Conservation (phyloP, 1,140 invertebrate species). For the Heliothis subflexa region DNA sequence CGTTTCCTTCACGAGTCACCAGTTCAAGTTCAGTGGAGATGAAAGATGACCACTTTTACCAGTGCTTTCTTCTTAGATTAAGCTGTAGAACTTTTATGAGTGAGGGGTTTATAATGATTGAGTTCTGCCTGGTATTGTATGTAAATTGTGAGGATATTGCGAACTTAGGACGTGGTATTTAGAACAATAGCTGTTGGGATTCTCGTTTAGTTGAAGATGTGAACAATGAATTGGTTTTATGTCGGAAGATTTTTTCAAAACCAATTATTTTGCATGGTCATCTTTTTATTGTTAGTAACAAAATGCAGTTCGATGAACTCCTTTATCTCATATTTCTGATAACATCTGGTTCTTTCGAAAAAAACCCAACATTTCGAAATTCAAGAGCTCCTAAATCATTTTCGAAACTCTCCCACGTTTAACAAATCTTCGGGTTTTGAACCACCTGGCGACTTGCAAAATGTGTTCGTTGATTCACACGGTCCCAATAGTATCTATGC, state of each 20-base stretch:
- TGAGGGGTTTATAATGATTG: background rate
- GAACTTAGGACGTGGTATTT: conserved; percentile 17
- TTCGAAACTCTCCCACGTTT: background rate
- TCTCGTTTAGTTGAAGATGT: background rate
- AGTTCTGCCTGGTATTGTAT: conserved; percentile 21
- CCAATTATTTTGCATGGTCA: background rate
- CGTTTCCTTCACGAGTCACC: conserved; percentile 61
- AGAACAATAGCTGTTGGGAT: conserved; percentile 9
- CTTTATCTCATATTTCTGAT: background rate
- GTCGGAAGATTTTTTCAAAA: background rate
- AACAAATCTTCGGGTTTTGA: conserved; percentile 26
- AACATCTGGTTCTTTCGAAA: background rate
- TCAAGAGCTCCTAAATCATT: background rate
- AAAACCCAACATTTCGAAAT: background rate
- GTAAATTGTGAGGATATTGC: conserved; percentile 14
- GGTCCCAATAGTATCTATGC: background rate
- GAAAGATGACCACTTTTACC: conserved; percentile 69
- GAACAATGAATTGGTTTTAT: background rate
- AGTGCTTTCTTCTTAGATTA: conserved; percentile 62
- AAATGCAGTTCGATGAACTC: background rate
- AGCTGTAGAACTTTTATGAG: conserved; percentile 21
- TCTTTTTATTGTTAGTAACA: background rate
- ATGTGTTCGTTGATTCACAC: conserved; percentile 28
- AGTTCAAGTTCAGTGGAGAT: conserved; percentile 54
- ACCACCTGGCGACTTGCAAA: conserved; percentile 34